Conservation (phyloP, 2,113 vertebrate genomes). For the crab-eating macaque (Macaca fascicularis) region T2T-MFA8v1.1 NC_088389.1:93534501-93535000, state of each 20-base stretch:
- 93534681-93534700: slow-evolving; percentile 3
- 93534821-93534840: background rate
- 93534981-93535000: background rate
- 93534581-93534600: slow-evolving; percentile 7
- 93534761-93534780: background rate
- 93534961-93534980: background rate
- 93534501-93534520: background rate
- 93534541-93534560: background rate
- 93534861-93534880: background rate
- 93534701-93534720: slow-evolving; percentile 19
- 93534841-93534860: background rate
- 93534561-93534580: slow-evolving; percentile 18
- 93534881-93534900: background rate
- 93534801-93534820: background rate
- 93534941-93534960: background rate
- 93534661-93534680: background rate
- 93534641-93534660: background rate
- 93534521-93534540: background rate
- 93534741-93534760: slow-evolving; percentile 9
- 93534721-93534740: background rate
- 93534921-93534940: background rate
- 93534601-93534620: background rate
- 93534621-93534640: background rate
- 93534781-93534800: background rate
- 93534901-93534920: background rate